These are phyloP conservation scores for Grantiella picta DNA, from an alignment of 2,113 vertebrate species.

Conservation along the genomic window DNA sequence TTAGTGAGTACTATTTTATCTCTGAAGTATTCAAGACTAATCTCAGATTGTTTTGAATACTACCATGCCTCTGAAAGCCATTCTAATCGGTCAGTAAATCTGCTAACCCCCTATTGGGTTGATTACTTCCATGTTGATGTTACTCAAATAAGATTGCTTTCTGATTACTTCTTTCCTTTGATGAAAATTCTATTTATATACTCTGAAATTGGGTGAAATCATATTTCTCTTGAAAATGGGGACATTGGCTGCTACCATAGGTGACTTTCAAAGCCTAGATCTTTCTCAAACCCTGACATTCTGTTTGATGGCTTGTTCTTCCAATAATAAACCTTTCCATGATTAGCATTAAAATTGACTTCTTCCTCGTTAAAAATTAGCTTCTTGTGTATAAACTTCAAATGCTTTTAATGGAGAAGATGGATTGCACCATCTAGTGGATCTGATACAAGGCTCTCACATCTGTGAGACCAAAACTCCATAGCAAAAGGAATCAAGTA, in stretches of 20 bases:
- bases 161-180: neutral
- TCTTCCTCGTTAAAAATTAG: neutral
- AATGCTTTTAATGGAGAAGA: slow-evolving; percentile 34
- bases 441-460: slow-evolving; percentile 16
- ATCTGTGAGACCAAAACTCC: neutral
- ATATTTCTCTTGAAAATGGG: neutral
- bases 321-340: neutral
- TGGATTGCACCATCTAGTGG: slow-evolving; percentile 77
- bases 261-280: neutral
- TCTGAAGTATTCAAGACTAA: neutral
- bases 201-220: neutral
- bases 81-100: neutral
- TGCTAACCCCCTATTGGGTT: neutral
- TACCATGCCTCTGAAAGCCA: neutral
- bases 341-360: neutral
- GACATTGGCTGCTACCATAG: neutral
- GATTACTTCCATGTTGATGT: neutral
- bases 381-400: neutral
- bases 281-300: neutral
- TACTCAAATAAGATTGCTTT: neutral
- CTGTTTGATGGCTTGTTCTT: neutral
- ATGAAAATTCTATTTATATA: neutral
- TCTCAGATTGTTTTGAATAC: neutral
- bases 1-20: neutral
- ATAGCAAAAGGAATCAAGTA: neutral